Evolutionary conservation across 2,888 invertebrate genomes (phyloP), one percentile per base, ranked within the genome.

Genomic region (Diadegma fenestrale): DNA sequence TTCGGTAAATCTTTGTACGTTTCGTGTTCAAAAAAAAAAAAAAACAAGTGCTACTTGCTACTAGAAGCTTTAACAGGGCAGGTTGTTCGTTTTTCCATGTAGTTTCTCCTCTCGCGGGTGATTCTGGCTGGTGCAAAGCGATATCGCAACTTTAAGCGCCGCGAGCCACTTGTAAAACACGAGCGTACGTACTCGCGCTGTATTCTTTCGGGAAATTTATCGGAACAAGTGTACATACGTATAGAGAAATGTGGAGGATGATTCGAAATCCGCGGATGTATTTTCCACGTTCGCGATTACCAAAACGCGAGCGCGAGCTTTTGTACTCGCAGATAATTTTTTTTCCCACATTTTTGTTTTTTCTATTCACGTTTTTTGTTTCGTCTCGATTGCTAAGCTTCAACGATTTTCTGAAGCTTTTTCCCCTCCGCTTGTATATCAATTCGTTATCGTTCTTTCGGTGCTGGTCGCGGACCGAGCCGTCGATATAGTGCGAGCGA

Each of bases 391-490:
- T 22, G 30, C 69, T 43, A 63, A 80, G 85, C 82, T 82, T 82
- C 48, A 33, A 66, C 85, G 71, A 82, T 80, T 71, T 71, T 66
- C 33, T 66, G 76, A 26, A 82, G 71, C 79, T 64, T 82, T 85
- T 82, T 37, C 7, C 4, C 43, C 51, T 54, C 45, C 43, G 37
- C 68, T 79, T 69, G 83, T 80, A 64, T 43, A 69, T 82, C 82
- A 76, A 76, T 76, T 85, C 76, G 85, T 85, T 85, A 85, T 85
- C 85, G 75, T 69, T 45, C 82, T 75, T 75, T 37, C 75, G 79
- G 58, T 71, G 71, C 61, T 51, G n/a, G n/a, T n/a, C n/a, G n/a
- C 64, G 61, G 69, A 75, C n/a, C 14, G 51, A 26, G 26, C 43
- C 48, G 14, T 68, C 72, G n/a, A 75, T 43, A 68, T 58, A 45